Base-by-base conservation (phyloP, 1,140 invertebrate species). In the Acromyrmex charruanus region DNA sequence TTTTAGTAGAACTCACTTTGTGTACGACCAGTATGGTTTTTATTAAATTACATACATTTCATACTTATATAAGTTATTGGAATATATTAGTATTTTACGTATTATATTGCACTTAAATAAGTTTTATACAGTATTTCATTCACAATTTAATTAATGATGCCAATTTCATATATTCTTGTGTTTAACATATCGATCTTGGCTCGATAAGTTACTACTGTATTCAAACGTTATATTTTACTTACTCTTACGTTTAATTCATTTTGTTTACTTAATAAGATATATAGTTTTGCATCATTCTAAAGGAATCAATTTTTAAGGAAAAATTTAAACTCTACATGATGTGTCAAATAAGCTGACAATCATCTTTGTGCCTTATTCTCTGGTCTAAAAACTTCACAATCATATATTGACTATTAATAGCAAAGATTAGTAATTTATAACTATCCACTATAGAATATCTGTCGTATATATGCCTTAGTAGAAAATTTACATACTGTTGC, bases 21-120 rank as follows among this genome's bases (percentile, higher is more conserved):
- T 71, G 5, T 55, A 16, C 2, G 16, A 39, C 4, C n/a, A 71
- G 9, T 69, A 68, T 28, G 9, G 5, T 25, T 71, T 55, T 81
- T 39, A 53, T 71, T 35, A 12, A 21, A 71, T 69, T 55, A 81
- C 77, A 58, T 55, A 68, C 55, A 81, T 69, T 81, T n/a, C n/a
- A 51, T 35, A 14, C 31, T 39, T 49, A 77, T 12, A 63, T 79
- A 21, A 65, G 25, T 49, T 75, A 59, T n/a, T 66, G 25, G 25
- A 77, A 49, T 49, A 77, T 31, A 28, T 16, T 12, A n/a, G 14
- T 66, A 65, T 77, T 65, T 65, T 49, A 63, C 10, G 4, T 77
- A 28, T 65, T 21, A 16, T 65, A 18, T 66, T 53, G 44, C 39
- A 49, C n/a, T 65, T 80, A 69, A 68, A 7, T 72, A 58, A 71